Conservation (phyloP, 2,797 vertebrate genomes). For the Prunella strophiata region DNA sequence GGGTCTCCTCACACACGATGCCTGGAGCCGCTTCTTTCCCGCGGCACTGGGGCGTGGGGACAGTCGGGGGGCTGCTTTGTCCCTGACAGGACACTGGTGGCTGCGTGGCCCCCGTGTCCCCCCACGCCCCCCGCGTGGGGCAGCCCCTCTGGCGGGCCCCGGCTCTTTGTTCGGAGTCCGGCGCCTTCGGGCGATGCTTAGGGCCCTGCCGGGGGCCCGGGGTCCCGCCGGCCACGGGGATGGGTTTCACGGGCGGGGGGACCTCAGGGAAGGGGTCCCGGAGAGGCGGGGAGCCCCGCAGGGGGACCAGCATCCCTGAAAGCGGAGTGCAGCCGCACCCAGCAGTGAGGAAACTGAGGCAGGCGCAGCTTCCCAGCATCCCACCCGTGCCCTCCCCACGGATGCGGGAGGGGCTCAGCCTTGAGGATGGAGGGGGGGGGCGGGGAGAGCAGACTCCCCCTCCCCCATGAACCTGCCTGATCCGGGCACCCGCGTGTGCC, state of each 20-base stretch:
- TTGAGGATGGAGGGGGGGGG: too few relatives aligned
- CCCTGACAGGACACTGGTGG: background rate
- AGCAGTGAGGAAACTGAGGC: background rate
- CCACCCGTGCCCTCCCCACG: background rate
- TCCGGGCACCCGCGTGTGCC: background rate
- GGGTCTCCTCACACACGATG: fast-evolving
- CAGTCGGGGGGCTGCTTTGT: background rate
- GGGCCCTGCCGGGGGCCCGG: background rate
- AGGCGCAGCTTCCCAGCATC: background rate
- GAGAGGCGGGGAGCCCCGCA: background rate
- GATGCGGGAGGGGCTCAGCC: background rate
- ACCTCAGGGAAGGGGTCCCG: background rate
- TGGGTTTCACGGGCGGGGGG: background rate
- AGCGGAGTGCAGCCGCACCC: background rate
- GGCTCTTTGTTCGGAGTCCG: constrained; percentile 39
- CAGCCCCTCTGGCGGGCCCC: background rate
- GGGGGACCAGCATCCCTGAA: background rate
- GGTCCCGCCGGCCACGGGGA: background rate
- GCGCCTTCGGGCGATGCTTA: background rate
- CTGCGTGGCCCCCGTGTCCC: background rate
- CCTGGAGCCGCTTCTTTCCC: background rate
- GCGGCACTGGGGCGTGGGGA: background rate
- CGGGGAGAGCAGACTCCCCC: background rate
- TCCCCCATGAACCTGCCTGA: background rate
- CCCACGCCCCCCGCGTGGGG: background rate